Evolutionary conservation across 2,888 invertebrate species (phyloP).

Genomic region (Rutpela maculata): DNA sequence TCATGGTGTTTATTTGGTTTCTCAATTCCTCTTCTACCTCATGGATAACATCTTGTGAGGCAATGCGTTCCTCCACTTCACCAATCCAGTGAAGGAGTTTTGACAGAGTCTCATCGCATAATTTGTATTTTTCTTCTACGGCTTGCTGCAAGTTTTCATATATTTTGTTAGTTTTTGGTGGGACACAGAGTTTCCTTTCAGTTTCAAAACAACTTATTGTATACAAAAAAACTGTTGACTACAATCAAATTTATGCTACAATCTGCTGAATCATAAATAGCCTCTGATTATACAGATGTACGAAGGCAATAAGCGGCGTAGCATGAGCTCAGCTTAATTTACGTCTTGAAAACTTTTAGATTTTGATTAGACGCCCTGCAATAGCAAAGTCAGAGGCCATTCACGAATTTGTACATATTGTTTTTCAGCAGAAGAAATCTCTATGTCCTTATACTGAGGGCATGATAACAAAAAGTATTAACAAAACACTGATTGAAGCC

Average conservation of each 20-base stretch:
- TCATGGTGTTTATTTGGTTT: slow-evolving; percentile 92
- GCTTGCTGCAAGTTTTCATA: slow-evolving; percentile 85
- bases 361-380: neutral
- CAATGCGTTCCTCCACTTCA: slow-evolving; percentile 88
- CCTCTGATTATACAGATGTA: neutral
- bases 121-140: slow-evolving; percentile 94
- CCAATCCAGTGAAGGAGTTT: slow-evolving; percentile 92
- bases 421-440: neutral
- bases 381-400: neutral
- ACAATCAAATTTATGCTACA: neutral
- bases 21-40: slow-evolving; percentile 91
- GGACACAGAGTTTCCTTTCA: neutral
- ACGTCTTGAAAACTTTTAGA: neutral
- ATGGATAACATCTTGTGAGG: slow-evolving; percentile 89
- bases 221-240: neutral
- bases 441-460: neutral
- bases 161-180: neutral
- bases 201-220: neutral
- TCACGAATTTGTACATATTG: neutral
- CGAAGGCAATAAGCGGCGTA: neutral
- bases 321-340: neutral
- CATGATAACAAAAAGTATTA: slow-evolving; percentile 8
- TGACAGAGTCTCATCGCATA: slow-evolving; percentile 90
- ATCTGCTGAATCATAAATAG: neutral
- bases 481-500: slow-evolving; percentile 20